These are phyloP conservation scores for Clarias pachynema DNA, from an alignment of 2,797 vertebrate species.

Conservation along the genomic window DNA sequence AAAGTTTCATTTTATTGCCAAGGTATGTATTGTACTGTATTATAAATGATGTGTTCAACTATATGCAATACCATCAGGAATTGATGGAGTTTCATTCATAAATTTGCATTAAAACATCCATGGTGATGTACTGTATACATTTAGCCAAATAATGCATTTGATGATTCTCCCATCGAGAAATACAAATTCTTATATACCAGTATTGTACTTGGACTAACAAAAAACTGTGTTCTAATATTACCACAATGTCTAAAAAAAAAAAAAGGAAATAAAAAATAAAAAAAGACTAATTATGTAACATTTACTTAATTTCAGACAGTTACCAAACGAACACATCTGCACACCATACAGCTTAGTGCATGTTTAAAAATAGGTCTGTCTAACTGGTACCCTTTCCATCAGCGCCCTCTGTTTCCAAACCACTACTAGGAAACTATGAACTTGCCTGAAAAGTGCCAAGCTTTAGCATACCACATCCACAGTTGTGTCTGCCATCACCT, in stretches of 20 bases:
- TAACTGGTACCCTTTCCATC: constrained; percentile 24
- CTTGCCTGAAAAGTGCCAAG: constrained; percentile 25
- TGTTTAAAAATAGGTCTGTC: constrained; percentile 38
- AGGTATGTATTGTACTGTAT: background rate
- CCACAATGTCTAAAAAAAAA: background rate
- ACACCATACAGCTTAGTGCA: constrained; percentile 17
- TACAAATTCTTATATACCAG: background rate
- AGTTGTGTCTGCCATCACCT: constrained; percentile 30
- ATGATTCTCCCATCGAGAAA: background rate
- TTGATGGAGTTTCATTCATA: background rate
- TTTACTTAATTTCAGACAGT: background rate
- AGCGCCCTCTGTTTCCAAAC: constrained; percentile 28
- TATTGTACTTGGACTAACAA: background rate
- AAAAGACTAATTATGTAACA: background rate
- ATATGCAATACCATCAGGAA: background rate
- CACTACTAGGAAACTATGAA: constrained; percentile 53
- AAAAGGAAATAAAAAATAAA: no score
- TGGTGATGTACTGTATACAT: background rate
- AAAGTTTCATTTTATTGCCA: background rate
- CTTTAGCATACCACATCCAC: constrained; percentile 19
- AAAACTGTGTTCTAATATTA: background rate
- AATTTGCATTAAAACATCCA: background rate
- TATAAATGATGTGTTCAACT: background rate
- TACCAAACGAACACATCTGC: constrained; percentile 20
- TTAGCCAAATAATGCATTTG: background rate